Evolutionary conservation across 2,797 vertebrate genomes (phyloP), one percentile per base, ranked within the genome.

Genomic region (Platyrinchus mystaceus): DNA sequence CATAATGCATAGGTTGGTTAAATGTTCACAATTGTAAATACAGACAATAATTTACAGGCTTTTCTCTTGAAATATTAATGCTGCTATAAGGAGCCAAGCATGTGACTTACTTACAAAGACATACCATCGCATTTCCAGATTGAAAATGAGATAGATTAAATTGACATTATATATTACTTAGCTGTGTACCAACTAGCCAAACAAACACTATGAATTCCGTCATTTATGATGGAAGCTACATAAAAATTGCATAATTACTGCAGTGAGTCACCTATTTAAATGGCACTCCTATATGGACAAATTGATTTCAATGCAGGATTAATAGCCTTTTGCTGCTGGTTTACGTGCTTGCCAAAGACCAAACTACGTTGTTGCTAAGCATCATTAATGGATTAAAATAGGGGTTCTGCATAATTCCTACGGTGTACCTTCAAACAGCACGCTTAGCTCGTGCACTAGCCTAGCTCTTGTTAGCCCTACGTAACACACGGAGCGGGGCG

Each of bases 331-430:
- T 95, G 93, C 85, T 90, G 76, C 89, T 93, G 93, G 56, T 87
- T 94, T 97, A 96, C 62, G 70, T 74, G 93, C 93, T 80, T 79
- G 92, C 91, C 92, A 93, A 94, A 94, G 94, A 93, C 93, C 90
- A 85, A 53, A 83, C 96, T 96, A 93, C 78, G 5, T 89, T 71
- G 93, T 94, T 81, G 83, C 95, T 96, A 97, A 95, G 87, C 91
- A 94, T 94, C 89, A 96, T 96, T 96, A 97, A 91, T 95, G 88
- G 94, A 90, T 97, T 96, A 96, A 93, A 94, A 96, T 94, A 94
- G 62, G 93, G 96, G 84, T 58, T 96, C 90, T 90, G 92, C 91
- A 44, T 87, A 89, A 94, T 95, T 91, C 87, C 95, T 95, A 97
- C 84, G 1, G 66, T 58, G 91, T 26, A 93, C 87, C 89, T 89